Evolutionary conservation across 2,888 invertebrate genomes (phyloP), one percentile per base, ranked within the genome.

Genomic region (Homarus gammarus): DNA sequence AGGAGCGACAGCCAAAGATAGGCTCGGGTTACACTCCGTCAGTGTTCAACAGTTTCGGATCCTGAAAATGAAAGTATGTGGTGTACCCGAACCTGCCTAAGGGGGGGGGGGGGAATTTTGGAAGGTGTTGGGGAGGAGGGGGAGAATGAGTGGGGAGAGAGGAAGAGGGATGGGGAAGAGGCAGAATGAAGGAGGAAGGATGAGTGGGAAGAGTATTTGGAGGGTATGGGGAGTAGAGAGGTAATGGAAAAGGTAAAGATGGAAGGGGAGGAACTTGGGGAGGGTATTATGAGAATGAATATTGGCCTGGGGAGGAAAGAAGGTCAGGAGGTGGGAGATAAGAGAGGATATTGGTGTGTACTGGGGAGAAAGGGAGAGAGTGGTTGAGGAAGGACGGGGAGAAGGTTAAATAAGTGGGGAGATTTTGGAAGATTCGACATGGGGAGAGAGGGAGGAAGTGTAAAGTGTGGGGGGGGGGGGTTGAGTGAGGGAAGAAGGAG

Each of bases 51-150:
- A 75, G n/a, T 49, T 56, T 78, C 56, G 40, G 77, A 78, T 51
- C 77, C 77, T 78, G 77, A 78, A 78, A 78, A 78, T 78, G 77
- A 78, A 78, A 78, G 77, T 78, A 51, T 51, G 77, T 56, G 51
- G 31, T 78, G 40, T 56, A 56, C 56, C 77, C 33, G 77, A 78
- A 78, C 77, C 77, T 78, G 77, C 31, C 56, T 33, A 49, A 49
- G 27, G 75, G 75, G 44, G 22, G 56, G 18, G 15, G 56, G 56
- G 56, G 18, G n/a, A n/a, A n/a, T n/a, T n/a, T n/a, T n/a, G n/a
- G n/a, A n/a, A n/a, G n/a, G n/a, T n/a, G n/a, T n/a, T 15, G 56
- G 18, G 56, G 56, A 51, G 6, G 51, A 56, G 56, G 56, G 18
- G 56, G n/a, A 3, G 12, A 0, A 56, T 5, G 51, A 22, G 56